Evolutionary conservation across 2,113 vertebrate genomes (phyloP).

Genomic region (Cyrtonyx montezumae): DNA sequence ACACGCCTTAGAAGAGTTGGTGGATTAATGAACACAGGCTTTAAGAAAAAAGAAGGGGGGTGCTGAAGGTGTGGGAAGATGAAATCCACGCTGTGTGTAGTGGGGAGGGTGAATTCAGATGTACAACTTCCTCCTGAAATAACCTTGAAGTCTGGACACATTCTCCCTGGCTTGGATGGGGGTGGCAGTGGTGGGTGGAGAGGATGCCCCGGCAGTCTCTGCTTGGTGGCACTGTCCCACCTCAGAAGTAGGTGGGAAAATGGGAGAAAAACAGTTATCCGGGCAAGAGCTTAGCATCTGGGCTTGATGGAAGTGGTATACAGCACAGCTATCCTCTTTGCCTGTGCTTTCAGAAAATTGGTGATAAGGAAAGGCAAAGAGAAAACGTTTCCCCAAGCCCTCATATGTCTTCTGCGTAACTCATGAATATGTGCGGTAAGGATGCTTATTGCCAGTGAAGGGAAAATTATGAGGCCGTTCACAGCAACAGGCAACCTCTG

Average conservation of each 20-base stretch:
- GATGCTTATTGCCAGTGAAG: neutral
- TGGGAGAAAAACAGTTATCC: neutral
- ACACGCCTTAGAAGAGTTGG: conserved; percentile 3
- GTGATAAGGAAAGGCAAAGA: neutral
- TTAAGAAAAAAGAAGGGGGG: neutral
- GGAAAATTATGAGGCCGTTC: neutral
- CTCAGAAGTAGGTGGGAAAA: neutral
- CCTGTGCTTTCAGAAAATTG: neutral
- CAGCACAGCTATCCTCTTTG: fast-evolving
- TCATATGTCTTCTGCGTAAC: neutral
- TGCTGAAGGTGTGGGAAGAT: neutral
- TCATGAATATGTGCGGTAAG: neutral
- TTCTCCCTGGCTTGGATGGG: neutral
- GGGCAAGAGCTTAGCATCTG: neutral
- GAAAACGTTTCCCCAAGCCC: neutral
- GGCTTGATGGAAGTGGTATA: neutral
- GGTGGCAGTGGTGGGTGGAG: neutral
- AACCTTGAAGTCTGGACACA: fast-evolving
- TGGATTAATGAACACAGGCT: conserved; percentile 9
- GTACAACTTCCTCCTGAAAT: neutral
- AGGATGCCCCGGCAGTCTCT: neutral
- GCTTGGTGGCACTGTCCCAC: neutral
- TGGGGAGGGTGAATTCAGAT: neutral
- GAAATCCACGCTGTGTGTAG: neutral
- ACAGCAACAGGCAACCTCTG: neutral